Percentiles rank a stretch among this genome's conserved stretches.
phyloP scores from a whole-genome alignment of 2,113 vertebrate species.

The Asarcornis scutulata region DNA sequence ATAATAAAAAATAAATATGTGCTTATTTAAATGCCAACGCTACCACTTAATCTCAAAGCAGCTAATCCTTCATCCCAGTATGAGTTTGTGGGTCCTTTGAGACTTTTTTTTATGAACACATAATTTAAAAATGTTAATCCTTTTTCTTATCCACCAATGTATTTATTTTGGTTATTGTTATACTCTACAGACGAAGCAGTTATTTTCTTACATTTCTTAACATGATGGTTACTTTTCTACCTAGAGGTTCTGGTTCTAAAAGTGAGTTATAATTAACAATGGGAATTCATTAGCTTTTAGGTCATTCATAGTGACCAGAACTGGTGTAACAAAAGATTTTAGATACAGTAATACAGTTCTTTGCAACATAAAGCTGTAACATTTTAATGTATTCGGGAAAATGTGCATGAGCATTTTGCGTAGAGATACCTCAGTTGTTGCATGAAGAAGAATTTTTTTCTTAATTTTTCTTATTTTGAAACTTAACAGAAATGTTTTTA shows the following conservation, averaged over 20 bases:
- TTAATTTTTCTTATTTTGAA: background rate
- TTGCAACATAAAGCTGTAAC: background rate
- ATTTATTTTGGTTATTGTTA: background rate
- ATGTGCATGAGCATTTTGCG: fast-evolving
- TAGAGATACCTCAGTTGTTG: background rate
- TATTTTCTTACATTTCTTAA: background rate
- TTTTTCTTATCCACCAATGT: background rate
- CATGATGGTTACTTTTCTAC: background rate
- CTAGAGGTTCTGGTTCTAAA: background rate
- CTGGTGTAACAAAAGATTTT: background rate
- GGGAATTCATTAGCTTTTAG: background rate
- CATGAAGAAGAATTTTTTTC: background rate
- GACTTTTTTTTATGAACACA: background rate
- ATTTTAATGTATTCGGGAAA: background rate
- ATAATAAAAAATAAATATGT: background rate
- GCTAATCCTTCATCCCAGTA: background rate
- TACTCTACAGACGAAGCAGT: background rate
- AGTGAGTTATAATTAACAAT: background rate
- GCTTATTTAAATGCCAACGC: background rate
- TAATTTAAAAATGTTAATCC: background rate
- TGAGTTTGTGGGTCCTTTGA: background rate
- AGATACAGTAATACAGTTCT: background rate
- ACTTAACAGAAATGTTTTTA: background rate
- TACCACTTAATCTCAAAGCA: background rate
- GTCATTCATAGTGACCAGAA: background rate